Conservation (phyloP, 2,797 vertebrate species). For the Serranus cabrilla region DNA sequence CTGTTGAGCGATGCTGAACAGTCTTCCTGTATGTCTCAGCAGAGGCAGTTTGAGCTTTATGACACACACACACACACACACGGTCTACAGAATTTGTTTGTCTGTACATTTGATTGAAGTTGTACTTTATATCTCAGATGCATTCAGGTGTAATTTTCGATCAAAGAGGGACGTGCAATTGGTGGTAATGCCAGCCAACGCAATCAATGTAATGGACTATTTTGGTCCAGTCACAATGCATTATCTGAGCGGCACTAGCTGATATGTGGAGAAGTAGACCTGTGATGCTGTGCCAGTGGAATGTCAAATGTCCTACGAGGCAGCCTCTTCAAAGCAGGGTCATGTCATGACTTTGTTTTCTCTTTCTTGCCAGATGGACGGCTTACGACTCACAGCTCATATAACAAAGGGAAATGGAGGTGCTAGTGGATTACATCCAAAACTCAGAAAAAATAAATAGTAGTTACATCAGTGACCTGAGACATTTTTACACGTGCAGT, state of each 20-base stretch:
- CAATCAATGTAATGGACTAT: constrained; percentile 62
- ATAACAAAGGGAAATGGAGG: constrained; percentile 22
- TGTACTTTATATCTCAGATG: constrained; percentile 31
- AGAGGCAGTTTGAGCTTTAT: neutral
- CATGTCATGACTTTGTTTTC: constrained; percentile 45
- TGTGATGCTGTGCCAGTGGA: constrained; percentile 75
- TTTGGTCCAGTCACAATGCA: constrained; percentile 56
- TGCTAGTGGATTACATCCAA: constrained; percentile 7
- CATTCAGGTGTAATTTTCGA: constrained; percentile 54
- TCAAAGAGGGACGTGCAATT: constrained; percentile 56
- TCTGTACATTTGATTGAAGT: constrained; percentile 49
- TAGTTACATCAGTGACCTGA: neutral
- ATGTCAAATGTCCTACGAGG: constrained; percentile 56
- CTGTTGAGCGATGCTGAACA: constrained; percentile 38
- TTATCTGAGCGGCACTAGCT: constrained; percentile 64
- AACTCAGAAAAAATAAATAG: constrained; percentile 9
- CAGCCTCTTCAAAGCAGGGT: constrained; percentile 56
- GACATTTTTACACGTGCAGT: neutral
- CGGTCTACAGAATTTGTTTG: neutral
- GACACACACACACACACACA: neutral
- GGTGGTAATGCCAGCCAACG: constrained; percentile 8
- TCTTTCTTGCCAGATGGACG: constrained; percentile 20
- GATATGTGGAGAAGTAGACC: constrained; percentile 61
- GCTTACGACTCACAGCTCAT: neutral
- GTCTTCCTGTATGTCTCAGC: neutral